These are phyloP conservation scores for Cacatua alba DNA, from an alignment of 2,113 vertebrate species.

Conservation along the genomic window DNA sequence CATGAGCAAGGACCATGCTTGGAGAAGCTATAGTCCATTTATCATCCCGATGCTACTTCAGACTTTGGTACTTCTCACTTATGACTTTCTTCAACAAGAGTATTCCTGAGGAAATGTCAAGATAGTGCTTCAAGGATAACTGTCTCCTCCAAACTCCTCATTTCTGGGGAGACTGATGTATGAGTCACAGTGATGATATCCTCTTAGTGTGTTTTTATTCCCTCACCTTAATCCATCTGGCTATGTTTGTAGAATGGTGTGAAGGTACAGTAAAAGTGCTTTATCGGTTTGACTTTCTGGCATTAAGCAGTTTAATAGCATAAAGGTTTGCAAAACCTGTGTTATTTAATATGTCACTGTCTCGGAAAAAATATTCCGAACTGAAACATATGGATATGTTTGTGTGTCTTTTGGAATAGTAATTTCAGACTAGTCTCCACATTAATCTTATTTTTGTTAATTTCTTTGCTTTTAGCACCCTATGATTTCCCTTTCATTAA, in stretches of 20 bases:
- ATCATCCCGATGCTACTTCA: not conserved
- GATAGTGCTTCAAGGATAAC: not conserved
- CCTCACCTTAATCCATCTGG: not conserved
- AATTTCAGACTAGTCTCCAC: not conserved
- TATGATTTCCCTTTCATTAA: not conserved
- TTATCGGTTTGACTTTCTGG: not conserved
- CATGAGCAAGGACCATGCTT: not conserved
- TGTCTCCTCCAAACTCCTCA: not conserved
- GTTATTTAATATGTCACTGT: not conserved
- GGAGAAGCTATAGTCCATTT: not conserved
- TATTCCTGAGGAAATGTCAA: not conserved
- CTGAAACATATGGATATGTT: not conserved
- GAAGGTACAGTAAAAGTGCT: not conserved
- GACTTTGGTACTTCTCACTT: not conserved
- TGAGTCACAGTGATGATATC: not conserved
- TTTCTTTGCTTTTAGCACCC: not conserved
- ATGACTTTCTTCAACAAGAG: not conserved
- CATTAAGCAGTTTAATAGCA: not conserved
- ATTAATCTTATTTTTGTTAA: conserved; percentile 3
- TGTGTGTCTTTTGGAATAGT: not conserved
- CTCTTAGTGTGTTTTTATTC: not conserved
- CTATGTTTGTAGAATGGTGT: not conserved
- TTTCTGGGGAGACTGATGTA: not conserved
- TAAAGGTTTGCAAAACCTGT: not conserved
- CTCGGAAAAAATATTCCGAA: not conserved